Conservation (phyloP, 2,797 vertebrate genomes). For the Distichodus sexfasciatus region DNA sequence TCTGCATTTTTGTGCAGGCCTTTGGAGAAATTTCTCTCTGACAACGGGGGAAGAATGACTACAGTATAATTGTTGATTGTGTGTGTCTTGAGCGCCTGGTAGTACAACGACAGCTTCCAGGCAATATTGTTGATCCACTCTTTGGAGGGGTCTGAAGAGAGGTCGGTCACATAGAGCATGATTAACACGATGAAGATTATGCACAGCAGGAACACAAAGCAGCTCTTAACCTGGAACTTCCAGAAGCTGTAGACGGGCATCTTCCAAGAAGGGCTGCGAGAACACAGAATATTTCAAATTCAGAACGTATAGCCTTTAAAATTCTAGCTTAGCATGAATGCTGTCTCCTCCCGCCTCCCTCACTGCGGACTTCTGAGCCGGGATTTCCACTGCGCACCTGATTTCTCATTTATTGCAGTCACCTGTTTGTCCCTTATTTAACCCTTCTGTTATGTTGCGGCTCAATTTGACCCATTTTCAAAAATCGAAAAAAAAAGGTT, state of each 20-base stretch:
- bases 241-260: neutral
- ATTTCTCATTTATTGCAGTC: too few relatives aligned
- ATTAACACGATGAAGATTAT: neutral
- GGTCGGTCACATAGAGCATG: neutral
- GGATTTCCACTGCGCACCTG: too few relatives aligned
- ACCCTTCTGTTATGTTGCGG: too few relatives aligned
- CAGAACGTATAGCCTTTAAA: too few relatives aligned
- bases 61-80: neutral
- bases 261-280: neutral
- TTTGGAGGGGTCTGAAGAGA: neutral
- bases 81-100: neutral
- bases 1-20: neutral
- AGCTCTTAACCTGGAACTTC: constrained; percentile 7
- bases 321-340: too few relatives aligned
- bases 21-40: neutral
- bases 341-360: too few relatives aligned
- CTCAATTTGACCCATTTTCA: too few relatives aligned
- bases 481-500: too few relatives aligned
- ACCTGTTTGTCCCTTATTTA: too few relatives aligned
- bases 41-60: too few relatives aligned
- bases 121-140: neutral
- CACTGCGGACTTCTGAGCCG: too few relatives aligned
- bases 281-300: too few relatives aligned
- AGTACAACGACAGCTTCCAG: neutral
- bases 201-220: constrained; percentile 21